These are phyloP conservation scores for Sylvia atricapilla DNA, from an alignment of 2,113 vertebrate species.

Conservation along the genomic window DNA sequence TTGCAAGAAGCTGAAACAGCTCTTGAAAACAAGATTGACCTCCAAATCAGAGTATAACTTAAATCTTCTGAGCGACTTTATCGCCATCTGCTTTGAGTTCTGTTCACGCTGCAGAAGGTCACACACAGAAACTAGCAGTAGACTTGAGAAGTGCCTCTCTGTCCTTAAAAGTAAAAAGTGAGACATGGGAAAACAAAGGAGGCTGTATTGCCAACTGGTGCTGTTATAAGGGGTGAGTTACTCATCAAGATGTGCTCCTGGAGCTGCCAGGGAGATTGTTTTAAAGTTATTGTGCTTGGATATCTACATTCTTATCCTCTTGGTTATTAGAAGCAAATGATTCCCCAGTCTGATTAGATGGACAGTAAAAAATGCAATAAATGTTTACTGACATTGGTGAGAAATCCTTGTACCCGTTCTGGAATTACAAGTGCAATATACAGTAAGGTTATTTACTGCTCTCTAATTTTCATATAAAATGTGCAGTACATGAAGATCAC, in stretches of 20 bases:
- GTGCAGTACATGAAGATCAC: neutral
- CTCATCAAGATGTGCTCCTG: neutral
- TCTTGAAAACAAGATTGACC: constrained; percentile 36
- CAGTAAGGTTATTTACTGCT: neutral
- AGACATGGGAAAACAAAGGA: neutral
- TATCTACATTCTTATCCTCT: neutral
- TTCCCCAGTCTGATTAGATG: neutral
- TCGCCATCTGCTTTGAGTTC: constrained; percentile 32
- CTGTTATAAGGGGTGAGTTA: neutral
- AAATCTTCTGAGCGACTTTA: neutral
- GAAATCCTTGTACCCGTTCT: neutral
- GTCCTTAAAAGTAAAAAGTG: neutral
- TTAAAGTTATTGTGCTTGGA: neutral
- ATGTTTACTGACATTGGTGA: neutral
- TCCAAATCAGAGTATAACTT: neutral
- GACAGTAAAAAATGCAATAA: neutral
- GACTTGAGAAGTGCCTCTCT: neutral
- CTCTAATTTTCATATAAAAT: neutral
- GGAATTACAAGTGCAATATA: neutral
- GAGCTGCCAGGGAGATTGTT: neutral
- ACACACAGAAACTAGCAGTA: neutral
- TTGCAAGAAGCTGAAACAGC: neutral
- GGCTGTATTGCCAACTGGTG: neutral
- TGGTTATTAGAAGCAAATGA: neutral
- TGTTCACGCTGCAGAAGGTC: constrained; percentile 4